Conservation (phyloP, 1,140 invertebrate species). For the Polyergus mexicanus region DNA sequence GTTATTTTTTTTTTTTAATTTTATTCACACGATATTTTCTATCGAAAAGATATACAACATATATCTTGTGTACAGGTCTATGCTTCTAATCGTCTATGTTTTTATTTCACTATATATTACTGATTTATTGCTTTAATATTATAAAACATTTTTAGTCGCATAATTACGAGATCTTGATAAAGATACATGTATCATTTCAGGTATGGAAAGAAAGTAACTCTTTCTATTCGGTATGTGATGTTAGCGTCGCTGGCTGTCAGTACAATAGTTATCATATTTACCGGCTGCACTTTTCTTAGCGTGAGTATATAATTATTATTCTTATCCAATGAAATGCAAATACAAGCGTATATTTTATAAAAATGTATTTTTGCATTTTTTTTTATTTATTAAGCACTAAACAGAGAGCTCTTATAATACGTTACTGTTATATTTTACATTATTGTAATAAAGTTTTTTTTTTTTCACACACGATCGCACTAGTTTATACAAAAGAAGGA, state of each 20-base stretch:
- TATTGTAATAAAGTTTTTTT: neutral
- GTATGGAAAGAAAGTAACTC: slow-evolving; percentile 27
- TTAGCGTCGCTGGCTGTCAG: slow-evolving; percentile 10
- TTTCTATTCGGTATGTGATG: slow-evolving; percentile 44
- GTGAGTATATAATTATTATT: slow-evolving; percentile 21
- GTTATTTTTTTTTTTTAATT: too few relatives aligned
- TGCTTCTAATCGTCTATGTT: too few relatives aligned
- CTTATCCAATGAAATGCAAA: neutral
- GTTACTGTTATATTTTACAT: neutral
- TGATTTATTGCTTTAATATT: too few relatives aligned
- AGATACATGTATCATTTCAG: slow-evolving; percentile 12
- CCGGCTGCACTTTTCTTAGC: slow-evolving; percentile 44
- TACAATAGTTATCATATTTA: slow-evolving; percentile 40
- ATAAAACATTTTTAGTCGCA: too few relatives aligned
- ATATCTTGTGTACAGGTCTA: too few relatives aligned
- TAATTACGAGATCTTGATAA: neutral
- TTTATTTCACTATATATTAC: too few relatives aligned
- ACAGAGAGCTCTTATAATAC: too few relatives aligned
- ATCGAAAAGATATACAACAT: too few relatives aligned
- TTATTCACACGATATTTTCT: too few relatives aligned
- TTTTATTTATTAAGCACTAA: neutral
- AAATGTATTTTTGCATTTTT: neutral
- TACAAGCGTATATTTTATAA: neutral
- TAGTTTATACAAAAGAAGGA: neutral
- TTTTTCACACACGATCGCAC: neutral